phyloP scores from a whole-genome alignment of 2,797 vertebrate species.

The Prionace glauca region DNA sequence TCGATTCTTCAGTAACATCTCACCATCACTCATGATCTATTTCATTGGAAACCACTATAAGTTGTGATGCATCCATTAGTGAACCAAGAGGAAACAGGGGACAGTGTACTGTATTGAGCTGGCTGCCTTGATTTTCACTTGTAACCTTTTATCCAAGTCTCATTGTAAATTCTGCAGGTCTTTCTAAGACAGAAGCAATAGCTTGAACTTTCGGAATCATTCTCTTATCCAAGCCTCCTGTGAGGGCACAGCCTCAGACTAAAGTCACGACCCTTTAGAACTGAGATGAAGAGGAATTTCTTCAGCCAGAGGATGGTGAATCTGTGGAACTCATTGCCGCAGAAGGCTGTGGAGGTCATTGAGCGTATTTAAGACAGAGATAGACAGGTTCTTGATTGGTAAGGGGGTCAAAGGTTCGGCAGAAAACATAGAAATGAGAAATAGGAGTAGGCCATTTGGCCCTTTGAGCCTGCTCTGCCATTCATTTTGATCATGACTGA shows the following conservation, averaged over 20 bases:
- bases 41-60: neutral
- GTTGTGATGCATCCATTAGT: neutral
- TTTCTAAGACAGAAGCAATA: neutral
- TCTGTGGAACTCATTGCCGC: no score
- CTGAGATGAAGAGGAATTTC: no score
- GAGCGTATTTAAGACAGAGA: no score
- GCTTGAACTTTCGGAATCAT: neutral
- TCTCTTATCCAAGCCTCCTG: neutral
- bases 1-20: neutral
- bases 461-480: no score
- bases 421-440: no score
- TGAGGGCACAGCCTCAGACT: neutral
- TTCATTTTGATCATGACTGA: no score
- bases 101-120: neutral
- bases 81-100: neutral
- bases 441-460: no score
- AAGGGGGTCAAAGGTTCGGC: no score
- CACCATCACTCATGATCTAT: neutral
- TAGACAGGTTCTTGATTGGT: no score
- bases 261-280: no score
- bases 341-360: no score
- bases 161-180: neutral
- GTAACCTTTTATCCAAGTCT: neutral
- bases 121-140: neutral
- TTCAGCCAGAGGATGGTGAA: no score